phyloP scores from a whole-genome alignment of 2,888 invertebrate genomes.

The Folsomia manolachei region DNA sequence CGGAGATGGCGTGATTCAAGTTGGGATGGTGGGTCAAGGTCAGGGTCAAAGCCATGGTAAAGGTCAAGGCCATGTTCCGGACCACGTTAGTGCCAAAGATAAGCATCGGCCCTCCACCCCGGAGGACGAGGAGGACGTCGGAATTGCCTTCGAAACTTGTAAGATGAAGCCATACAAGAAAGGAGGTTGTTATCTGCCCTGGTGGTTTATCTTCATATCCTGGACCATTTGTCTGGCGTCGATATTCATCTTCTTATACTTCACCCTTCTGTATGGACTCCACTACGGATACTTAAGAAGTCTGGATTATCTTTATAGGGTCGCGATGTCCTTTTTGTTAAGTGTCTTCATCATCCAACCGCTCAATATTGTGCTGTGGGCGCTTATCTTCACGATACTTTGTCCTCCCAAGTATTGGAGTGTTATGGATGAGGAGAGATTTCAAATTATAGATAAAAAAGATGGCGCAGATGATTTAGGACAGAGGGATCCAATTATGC shows the following conservation, averaged over 20 bases:
- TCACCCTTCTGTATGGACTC: conserved; percentile 32
- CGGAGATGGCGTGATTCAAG: not conserved
- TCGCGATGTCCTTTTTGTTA: conserved; percentile 24
- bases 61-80: not conserved
- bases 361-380: conserved; percentile 13
- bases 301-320: conserved; percentile 35
- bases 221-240: conserved; percentile 29
- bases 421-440: conserved; percentile 14
- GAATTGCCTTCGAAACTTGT: conserved; percentile 24
- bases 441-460: conserved; percentile 27
- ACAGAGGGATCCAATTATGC: not conserved
- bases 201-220: conserved; percentile 34
- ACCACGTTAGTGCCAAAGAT: not conserved
- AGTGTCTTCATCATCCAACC: conserved; percentile 35
- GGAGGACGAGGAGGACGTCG: not conserved
- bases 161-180: conserved; percentile 20
- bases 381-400: conserved; percentile 19
- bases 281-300: conserved; percentile 32
- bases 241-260: conserved; percentile 18
- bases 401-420: not conserved
- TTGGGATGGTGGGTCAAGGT: not conserved
- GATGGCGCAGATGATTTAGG: not conserved
- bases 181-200: conserved; percentile 24
- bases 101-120: too few relatives aligned
- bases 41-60: not conserved